Base-by-base conservation (phyloP, 2,888 invertebrate species). In the Caenorhabditis sp. region DNA sequence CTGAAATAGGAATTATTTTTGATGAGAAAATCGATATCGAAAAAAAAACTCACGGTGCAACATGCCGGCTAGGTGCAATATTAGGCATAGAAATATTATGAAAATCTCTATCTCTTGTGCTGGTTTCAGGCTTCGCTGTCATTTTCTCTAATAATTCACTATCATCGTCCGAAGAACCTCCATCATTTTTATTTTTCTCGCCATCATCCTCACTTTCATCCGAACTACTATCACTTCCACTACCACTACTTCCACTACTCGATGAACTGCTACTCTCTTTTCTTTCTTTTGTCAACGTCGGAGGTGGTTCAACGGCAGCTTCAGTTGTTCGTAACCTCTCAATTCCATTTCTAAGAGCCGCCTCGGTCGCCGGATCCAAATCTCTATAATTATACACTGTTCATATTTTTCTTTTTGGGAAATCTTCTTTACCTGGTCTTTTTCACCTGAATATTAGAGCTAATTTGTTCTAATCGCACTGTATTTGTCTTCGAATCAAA, bases 361-460 rank as follows among this genome's bases (percentile, higher is more conserved):
- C 49, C 36, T 80, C 79, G 10, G 79, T 79, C 14, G 63, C 76
- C 0, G 71, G 67, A 54, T 81, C 80, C 59, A 71, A 56, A 64
- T 82, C 81, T 63, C 82, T n/a, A n/a, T n/a, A n/a, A n/a, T n/a
- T n/a, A n/a, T n/a, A n/a, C n/a, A n/a, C n/a, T n/a, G n/a, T n/a
- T n/a, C n/a, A n/a, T n/a, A n/a, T n/a, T n/a, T n/a, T n/a, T n/a
- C n/a, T n/a, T n/a, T n/a, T n/a, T n/a, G n/a, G n/a, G n/a, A n/a
- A n/a, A n/a, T n/a, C n/a, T n/a, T n/a, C n/a, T n/a, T n/a, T n/a
- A n/a, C n/a, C n/a, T 76, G 0, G 84, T 85, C 69, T 85, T 83
- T 56, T 86, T 86, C 10, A 86, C 83, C 26, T 75, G 75, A 53
- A 86, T 83, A 59, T 83, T 83, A 10, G 82, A 77, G 1, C 76